A percentile compares a stretch with the other conserved stretches of the same genome.
phyloP scores from a whole-genome alignment of 2,888 invertebrate genomes.

The Neoscelio sp. region DNA sequence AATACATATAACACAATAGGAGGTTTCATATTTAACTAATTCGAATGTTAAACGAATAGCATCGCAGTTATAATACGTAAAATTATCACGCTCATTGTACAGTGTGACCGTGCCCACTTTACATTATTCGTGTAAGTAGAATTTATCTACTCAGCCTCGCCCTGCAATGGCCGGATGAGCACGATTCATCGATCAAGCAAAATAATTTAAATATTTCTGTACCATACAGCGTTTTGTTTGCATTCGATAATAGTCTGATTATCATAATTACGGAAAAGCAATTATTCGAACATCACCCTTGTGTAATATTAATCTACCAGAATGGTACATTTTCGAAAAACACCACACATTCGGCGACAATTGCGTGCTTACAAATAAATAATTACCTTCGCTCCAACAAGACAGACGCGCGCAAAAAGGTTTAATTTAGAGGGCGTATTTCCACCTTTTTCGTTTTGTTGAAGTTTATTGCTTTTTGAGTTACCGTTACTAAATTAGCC shows the following conservation, averaged over 20 bases:
- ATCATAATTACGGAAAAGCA: slow-evolving; percentile 44
- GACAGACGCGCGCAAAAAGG: too few relatives aligned
- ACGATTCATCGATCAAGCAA: slow-evolving; percentile 43
- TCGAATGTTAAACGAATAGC: slow-evolving; percentile 22
- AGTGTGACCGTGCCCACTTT: slow-evolving; percentile 6
- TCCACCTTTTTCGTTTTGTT: too few relatives aligned
- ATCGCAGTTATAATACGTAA: slow-evolving; percentile 14
- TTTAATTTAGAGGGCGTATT: too few relatives aligned
- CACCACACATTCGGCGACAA: neutral
- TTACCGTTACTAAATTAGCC: too few relatives aligned
- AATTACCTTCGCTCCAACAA: neutral
- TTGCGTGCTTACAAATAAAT: slow-evolving; percentile 16
- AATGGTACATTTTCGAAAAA: neutral
- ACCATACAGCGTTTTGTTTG: slow-evolving; percentile 28
- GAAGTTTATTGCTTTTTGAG: too few relatives aligned
- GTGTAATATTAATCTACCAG: slow-evolving; percentile 24
- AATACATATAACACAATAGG: slow-evolving; percentile 17
- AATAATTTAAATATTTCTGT: slow-evolving; percentile 49
- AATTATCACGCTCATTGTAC: slow-evolving; percentile 1
- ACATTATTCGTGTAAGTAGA: slow-evolving; percentile 21
- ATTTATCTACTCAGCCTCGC: slow-evolving; percentile 38
- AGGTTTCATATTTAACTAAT: slow-evolving; percentile 38
- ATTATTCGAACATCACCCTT: slow-evolving; percentile 48
- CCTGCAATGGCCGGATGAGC: slow-evolving; percentile 5
- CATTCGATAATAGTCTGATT: slow-evolving; percentile 47